Evolutionary conservation across 2,113 vertebrate genomes (phyloP).

Genomic region (Hyperoodon ampullatus): DNA sequence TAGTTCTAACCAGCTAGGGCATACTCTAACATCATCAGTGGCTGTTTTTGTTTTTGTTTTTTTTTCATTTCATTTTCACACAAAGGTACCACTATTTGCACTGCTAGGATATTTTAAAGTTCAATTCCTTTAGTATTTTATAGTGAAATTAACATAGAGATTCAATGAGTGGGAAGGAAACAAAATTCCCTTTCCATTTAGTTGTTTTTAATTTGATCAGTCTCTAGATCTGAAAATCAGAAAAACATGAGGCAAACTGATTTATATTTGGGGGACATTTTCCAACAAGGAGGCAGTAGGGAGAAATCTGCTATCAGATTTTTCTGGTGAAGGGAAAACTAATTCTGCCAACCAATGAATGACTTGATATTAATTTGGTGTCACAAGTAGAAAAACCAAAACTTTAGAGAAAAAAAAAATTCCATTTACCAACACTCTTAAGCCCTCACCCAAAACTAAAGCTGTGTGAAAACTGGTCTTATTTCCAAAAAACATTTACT

Average conservation of each 20-base stretch:
- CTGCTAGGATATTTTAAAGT: neutral
- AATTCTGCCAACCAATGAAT: neutral
- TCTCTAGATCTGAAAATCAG: neutral
- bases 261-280: neutral
- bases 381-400: neutral
- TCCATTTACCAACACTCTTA: neutral
- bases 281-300: neutral
- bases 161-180: neutral
- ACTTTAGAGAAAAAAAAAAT: neutral
- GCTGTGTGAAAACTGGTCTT: slow-evolving; percentile 80
- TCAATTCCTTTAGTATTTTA: neutral
- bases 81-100: neutral
- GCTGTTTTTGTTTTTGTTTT: neutral
- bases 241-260: neutral
- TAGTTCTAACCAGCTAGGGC: slow-evolving; percentile 39
- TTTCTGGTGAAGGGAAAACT: neutral
- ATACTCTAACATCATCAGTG: neutral
- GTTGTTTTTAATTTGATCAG: neutral
- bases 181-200: neutral
- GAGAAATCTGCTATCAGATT: neutral
- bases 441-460: neutral
- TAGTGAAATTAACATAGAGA: neutral
- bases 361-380: neutral
- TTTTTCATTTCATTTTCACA: neutral
- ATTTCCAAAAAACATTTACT: slow-evolving; percentile 73